Evolutionary conservation across 1,140 invertebrate species (phyloP).

Genomic region (Pogonomyrmex barbatus): DNA sequence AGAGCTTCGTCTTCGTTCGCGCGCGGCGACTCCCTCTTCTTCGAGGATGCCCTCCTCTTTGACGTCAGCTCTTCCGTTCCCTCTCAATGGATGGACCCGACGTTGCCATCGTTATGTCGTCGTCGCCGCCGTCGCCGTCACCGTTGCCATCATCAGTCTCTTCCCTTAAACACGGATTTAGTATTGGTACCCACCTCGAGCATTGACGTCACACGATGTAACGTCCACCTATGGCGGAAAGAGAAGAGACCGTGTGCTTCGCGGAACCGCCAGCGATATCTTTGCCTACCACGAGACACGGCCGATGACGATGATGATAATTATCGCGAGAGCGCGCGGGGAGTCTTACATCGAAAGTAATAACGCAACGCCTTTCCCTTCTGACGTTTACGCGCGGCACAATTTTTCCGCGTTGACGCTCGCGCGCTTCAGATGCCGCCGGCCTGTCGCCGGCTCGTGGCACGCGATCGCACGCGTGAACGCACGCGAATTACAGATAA

Average conservation of each 20-base stretch:
- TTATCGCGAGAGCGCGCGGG: background rate
- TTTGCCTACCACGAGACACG: constrained; percentile 8
- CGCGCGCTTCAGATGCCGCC: background rate
- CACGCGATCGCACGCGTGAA: background rate
- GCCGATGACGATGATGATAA: constrained; percentile 1
- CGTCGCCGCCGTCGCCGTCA: background rate
- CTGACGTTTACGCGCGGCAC: constrained; percentile 53
- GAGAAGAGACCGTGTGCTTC: constrained; percentile 15
- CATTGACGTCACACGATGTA: constrained; percentile 34
- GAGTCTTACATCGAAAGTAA: constrained; percentile 40
- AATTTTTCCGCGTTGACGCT: constrained; percentile 49
- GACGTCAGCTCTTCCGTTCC: constrained; percentile 39
- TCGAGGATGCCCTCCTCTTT: constrained; percentile 55
- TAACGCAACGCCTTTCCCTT: constrained; percentile 51
- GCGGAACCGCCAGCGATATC: constrained; percentile 4
- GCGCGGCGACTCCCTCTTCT: constrained; percentile 33
- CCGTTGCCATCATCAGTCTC: background rate
- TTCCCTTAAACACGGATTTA: constrained; percentile 52
- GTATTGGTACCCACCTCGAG: background rate
- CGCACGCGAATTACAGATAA: background rate
- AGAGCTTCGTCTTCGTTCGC: background rate
- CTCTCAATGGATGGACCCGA: constrained; percentile 3
- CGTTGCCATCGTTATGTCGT: background rate
- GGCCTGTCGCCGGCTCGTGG: no score
- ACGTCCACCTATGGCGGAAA: constrained; percentile 30